A percentile compares a stretch with the other conserved stretches of the same genome.
phyloP scores from a whole-genome alignment of 2,888 invertebrate genomes.

The Pachydiplax longipennis region DNA sequence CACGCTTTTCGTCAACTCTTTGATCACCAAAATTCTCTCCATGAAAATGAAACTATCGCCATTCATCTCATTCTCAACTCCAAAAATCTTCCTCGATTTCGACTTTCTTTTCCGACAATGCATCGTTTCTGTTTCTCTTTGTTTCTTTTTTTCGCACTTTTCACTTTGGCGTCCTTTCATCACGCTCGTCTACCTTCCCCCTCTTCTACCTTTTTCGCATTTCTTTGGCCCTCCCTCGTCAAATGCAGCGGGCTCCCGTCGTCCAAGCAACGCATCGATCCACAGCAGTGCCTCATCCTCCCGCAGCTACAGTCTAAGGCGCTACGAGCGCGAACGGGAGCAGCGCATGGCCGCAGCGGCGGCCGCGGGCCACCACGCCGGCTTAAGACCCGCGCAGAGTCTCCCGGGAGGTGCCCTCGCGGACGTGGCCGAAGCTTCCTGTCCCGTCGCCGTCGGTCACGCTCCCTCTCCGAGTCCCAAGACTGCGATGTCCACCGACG shows the following conservation, averaged over 20 bases:
- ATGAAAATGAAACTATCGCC: not conserved
- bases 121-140: not conserved
- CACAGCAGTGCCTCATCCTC: conserved; percentile 85
- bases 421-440: conserved; percentile 38
- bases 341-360: conserved; percentile 74
- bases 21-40: not conserved
- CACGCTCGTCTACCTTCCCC: conserved; percentile 48
- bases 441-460: conserved; percentile 46
- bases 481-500: conserved; percentile 84
- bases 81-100: not conserved
- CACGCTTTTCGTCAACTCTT: not conserved
- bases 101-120: not conserved
- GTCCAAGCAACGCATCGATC: conserved; percentile 85
- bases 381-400: conserved; percentile 50
- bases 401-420: conserved; percentile 23
- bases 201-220: conserved; percentile 51
- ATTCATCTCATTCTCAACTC: not conserved
- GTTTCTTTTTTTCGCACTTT: not conserved
- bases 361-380: conserved; percentile 56
- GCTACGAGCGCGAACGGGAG: conserved; percentile 81
- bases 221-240: conserved; percentile 46
- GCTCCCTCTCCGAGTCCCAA: conserved; percentile 76
- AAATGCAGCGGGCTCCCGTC: conserved; percentile 71
- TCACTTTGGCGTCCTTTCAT: not conserved
- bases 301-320: conserved; percentile 79